These are phyloP conservation scores for Megalurothrips usitatus DNA, from an alignment of 2,888 invertebrate species.

Conservation along the genomic window DNA sequence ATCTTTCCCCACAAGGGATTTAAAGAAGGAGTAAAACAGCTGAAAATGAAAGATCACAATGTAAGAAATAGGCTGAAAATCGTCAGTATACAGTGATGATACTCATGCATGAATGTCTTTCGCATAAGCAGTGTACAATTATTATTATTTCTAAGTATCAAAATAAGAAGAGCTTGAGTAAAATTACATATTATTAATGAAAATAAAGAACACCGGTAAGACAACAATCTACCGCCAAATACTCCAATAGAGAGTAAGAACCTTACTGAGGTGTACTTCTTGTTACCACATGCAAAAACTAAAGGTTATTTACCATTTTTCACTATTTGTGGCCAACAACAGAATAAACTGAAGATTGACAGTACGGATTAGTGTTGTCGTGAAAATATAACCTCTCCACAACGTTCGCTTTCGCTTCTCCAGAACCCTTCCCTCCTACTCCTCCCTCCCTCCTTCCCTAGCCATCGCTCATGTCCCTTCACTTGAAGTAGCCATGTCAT, in stretches of 20 bases:
- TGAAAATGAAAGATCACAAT: slow-evolving; percentile 40
- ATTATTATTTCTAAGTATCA: neutral
- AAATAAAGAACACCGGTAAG: too few relatives aligned
- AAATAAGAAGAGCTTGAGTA: neutral
- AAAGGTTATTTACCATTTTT: neutral
- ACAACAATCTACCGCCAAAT: too few relatives aligned
- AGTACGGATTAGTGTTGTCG: neutral
- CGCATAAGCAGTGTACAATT: too few relatives aligned
- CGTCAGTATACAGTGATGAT: neutral
- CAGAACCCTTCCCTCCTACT: neutral
- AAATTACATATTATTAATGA: too few relatives aligned
- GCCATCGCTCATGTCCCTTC: neutral
- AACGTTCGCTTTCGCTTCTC: neutral
- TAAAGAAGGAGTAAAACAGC: slow-evolving; percentile 99
- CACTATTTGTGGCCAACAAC: neutral
- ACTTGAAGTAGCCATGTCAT: too few relatives aligned
- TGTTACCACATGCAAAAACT: neutral
- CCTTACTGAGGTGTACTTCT: too few relatives aligned
- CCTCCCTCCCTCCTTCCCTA: neutral
- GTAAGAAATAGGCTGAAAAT: neutral
- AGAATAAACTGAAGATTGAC: neutral
- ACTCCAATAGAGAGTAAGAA: too few relatives aligned
- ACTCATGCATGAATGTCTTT: too few relatives aligned
- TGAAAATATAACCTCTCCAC: neutral
- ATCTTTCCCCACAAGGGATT: slow-evolving; percentile 96